These are phyloP conservation scores for Atractosteus spatula DNA, from an alignment of 2,113 vertebrate genomes.

Conservation along the genomic window DNA sequence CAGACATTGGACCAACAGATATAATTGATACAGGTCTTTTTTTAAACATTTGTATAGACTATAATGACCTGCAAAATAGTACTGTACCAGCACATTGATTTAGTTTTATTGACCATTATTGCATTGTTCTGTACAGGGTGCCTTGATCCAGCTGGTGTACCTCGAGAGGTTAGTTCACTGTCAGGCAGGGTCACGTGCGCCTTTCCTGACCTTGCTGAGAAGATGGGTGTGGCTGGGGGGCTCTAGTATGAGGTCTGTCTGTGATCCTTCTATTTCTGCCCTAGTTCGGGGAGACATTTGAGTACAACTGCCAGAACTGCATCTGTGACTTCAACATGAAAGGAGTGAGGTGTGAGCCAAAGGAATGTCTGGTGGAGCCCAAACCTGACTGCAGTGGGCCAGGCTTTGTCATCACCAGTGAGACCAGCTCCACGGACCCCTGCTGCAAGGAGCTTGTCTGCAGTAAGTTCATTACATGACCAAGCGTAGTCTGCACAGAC, in stretches of 20 bases:
- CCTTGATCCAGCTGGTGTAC: constrained; percentile 32
- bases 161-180: constrained; percentile 30
- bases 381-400: constrained; percentile 56
- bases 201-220: too few species aligned
- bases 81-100: neutral
- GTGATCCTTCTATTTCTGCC: constrained; percentile 9
- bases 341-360: constrained; percentile 71
- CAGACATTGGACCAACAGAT: too few species aligned
- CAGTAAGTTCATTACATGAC: constrained; percentile 66
- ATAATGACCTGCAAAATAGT: neutral
- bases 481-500: too few species aligned
- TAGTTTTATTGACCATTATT: neutral
- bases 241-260: neutral
- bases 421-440: constrained; percentile 59
- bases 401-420: constrained; percentile 66
- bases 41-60: too few species aligned
- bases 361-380: constrained; percentile 48
- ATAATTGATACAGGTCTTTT: too few species aligned
- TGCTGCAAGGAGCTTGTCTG: constrained; percentile 76
- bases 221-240: neutral
- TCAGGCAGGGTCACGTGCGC: too few species aligned
- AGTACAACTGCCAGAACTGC: constrained; percentile 82
- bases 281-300: constrained; percentile 83
- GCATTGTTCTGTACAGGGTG: constrained; percentile 31
- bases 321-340: constrained; percentile 72